These are phyloP conservation scores for Arge pagana DNA, from an alignment of 2,888 invertebrate genomes.

Conservation along the genomic window DNA sequence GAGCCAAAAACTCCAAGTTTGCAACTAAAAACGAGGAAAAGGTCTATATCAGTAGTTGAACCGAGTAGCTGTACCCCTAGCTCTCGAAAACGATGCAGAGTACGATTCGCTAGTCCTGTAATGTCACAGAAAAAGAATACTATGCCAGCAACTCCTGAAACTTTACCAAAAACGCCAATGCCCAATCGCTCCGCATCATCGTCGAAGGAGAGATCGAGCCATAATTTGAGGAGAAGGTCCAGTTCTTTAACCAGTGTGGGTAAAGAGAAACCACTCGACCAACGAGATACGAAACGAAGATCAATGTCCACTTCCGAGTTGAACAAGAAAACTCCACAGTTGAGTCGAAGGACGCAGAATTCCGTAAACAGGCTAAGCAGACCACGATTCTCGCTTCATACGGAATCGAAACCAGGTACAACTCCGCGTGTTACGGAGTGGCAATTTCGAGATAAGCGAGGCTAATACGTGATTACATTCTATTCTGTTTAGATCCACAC, in stretches of 20 bases:
- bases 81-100: constrained; percentile 34
- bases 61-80: constrained; percentile 17
- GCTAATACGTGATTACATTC: neutral
- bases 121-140: neutral
- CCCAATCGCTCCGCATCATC: too few relatives aligned
- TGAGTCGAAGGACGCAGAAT: constrained; percentile 47
- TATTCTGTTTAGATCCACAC: constrained; percentile 3
- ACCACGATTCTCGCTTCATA: constrained; percentile 46
- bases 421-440: too few relatives aligned
- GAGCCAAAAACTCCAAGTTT: constrained; percentile 40
- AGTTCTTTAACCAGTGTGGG: constrained; percentile 13
- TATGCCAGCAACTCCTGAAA: constrained; percentile 11
- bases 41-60: constrained; percentile 22
- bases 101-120: constrained; percentile 35
- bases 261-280: neutral
- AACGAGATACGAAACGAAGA: constrained; percentile 17
- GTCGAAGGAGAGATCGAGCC: too few relatives aligned
- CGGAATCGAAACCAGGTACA: constrained; percentile 36
- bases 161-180: constrained; percentile 14
- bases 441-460: too few relatives aligned
- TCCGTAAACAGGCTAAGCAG: constrained; percentile 56
- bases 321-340: constrained; percentile 52
- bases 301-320: constrained; percentile 30
- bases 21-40: constrained; percentile 31
- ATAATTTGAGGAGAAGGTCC: constrained; percentile 3